These are phyloP conservation scores for Melanchra persicariae DNA, from an alignment of 2,888 invertebrate genomes.

Conservation along the genomic window DNA sequence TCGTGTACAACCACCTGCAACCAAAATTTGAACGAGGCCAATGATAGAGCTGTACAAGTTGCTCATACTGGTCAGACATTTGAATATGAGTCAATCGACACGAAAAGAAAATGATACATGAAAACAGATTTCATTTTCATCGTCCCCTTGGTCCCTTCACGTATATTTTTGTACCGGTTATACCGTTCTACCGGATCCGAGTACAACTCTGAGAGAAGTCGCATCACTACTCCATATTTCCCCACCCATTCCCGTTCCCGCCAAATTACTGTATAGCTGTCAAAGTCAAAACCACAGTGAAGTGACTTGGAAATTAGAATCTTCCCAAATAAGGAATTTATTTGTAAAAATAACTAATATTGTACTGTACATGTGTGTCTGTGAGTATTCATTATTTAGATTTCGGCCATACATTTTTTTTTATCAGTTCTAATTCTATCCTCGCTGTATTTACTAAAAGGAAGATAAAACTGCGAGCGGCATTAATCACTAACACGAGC, in stretches of 20 bases:
- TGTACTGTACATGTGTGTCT: neutral
- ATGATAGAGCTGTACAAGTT: too few relatives aligned
- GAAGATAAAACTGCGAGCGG: neutral
- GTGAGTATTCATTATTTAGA: constrained; percentile 2
- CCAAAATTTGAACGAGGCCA: too few relatives aligned
- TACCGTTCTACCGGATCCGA: neutral
- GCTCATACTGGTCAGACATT: too few relatives aligned
- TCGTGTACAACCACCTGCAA: too few relatives aligned
- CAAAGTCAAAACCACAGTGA: constrained; percentile 35
- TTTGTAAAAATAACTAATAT: neutral
- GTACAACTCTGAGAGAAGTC: neutral
- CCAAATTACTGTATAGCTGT: constrained; percentile 29
- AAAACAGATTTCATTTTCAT: too few relatives aligned
- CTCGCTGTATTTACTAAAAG: neutral
- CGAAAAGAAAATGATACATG: too few relatives aligned
- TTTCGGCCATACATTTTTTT: neutral
- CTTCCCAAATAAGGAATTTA: neutral
- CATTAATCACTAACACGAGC: neutral
- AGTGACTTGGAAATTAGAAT: neutral
- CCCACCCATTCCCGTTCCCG: constrained; percentile 36
- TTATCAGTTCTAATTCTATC: neutral
- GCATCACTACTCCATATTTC: neutral
- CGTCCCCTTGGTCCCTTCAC: too few relatives aligned
- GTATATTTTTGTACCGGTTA: too few relatives aligned
- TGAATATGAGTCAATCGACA: too few relatives aligned